These are phyloP conservation scores for Drosophila tanythrix DNA, from an alignment of 2,888 invertebrate species.

Conservation along the genomic window DNA sequence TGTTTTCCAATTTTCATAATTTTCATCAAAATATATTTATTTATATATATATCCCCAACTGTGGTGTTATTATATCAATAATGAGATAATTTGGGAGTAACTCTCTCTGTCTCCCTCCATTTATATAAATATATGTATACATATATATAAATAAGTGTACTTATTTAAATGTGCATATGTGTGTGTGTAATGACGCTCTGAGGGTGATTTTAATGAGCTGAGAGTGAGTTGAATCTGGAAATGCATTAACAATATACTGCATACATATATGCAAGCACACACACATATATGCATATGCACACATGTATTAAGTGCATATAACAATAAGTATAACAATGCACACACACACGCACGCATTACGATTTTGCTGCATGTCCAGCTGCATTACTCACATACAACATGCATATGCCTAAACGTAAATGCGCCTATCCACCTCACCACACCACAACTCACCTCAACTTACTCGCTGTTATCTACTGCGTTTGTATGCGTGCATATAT, in stretches of 20 bases:
- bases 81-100: conserved; percentile 6
- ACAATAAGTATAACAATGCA: not conserved
- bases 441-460: not conserved
- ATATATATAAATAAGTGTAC: conserved; percentile 1
- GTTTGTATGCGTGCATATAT: not conserved
- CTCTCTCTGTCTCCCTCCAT: not conserved
- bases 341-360: not conserved
- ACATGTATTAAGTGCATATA: not conserved
- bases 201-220: conserved; percentile 5
- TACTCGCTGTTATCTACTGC: not conserved
- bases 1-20: not conserved
- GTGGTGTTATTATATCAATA: conserved; percentile 6
- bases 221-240: conserved; percentile 3
- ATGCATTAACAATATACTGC: conserved; percentile 33
- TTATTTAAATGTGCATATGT: not conserved
- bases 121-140: not conserved
- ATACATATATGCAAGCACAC: not conserved
- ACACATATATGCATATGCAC: not conserved
- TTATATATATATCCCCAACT: not conserved
- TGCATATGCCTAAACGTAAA: not conserved
- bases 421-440: not conserved
- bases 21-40: not conserved
- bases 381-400: not conserved
- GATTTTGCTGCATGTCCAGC: not conserved
- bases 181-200: not conserved